These are phyloP conservation scores for Thymelicus sylvestris DNA, from an alignment of 2,888 invertebrate genomes.

Conservation along the genomic window DNA sequence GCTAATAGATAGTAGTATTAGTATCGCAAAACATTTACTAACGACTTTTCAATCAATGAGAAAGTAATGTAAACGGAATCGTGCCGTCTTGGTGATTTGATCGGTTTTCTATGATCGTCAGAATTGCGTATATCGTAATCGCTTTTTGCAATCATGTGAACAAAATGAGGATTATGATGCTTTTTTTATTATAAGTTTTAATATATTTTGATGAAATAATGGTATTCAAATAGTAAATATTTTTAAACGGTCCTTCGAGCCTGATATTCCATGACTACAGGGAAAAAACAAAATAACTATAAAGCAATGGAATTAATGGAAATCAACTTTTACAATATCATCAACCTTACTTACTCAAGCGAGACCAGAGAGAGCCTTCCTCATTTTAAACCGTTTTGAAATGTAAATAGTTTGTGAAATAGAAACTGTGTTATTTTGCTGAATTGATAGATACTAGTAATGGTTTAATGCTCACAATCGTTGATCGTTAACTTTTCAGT, in stretches of 20 bases:
- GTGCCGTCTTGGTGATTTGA: constrained; percentile 34
- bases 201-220: no score
- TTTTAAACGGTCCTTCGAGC: constrained; percentile 7
- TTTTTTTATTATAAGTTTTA: neutral
- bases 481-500: neutral
- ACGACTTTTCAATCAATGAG: constrained; percentile 48
- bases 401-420: neutral
- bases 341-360: constrained; percentile 20
- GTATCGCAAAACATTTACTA: no score
- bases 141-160: constrained; percentile 23
- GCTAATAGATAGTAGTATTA: no score
- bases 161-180: neutral
- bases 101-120: constrained; percentile 39
- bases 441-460: neutral
- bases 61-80: constrained; percentile 53
- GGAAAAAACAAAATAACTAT: constrained; percentile 16
- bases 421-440: neutral
- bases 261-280: constrained; percentile 8
- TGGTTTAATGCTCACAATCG: neutral
- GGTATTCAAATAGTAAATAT: neutral
- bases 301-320: constrained; percentile 6
- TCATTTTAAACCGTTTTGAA: neutral
- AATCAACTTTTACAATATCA: constrained; percentile 19
- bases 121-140: constrained; percentile 30
- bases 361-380: constrained; percentile 15